Conservation (phyloP, 2,797 vertebrate species). For the Siniperca undulata region DNA sequence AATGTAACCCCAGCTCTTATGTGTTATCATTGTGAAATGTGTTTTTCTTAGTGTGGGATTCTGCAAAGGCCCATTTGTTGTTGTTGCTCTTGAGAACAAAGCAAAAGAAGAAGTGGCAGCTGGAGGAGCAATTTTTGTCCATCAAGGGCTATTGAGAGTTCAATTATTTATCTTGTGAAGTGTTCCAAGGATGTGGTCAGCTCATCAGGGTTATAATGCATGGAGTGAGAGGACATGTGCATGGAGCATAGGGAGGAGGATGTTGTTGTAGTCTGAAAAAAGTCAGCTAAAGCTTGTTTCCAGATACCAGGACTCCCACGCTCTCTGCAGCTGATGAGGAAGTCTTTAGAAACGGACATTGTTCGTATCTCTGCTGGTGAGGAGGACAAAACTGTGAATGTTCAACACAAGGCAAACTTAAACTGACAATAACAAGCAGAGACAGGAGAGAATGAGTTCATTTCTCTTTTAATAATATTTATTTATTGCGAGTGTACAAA, state of each 20-base stretch:
- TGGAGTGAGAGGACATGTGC: constrained; percentile 78
- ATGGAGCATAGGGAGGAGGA: constrained; percentile 76
- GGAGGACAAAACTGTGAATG: constrained; percentile 62
- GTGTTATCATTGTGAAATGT: constrained; percentile 84
- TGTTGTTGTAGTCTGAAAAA: constrained; percentile 78
- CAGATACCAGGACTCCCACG: constrained; percentile 85
- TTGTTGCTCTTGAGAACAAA: constrained; percentile 86
- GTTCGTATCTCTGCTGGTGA: constrained; percentile 73
- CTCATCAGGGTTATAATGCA: constrained; percentile 83
- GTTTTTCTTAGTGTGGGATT: constrained; percentile 81
- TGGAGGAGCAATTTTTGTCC: constrained; percentile 86
- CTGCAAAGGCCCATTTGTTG: constrained; percentile 83
- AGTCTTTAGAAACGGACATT: constrained; percentile 79
- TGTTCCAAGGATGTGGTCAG: constrained; percentile 86
- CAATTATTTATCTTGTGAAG: constrained; percentile 87
- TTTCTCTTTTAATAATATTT: constrained; percentile 43
- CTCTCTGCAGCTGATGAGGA: constrained; percentile 78
- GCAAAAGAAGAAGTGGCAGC: constrained; percentile 84
- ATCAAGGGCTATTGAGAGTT: constrained; percentile 85
- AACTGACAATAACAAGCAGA: constrained; percentile 35
- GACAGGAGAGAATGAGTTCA: constrained; percentile 28
- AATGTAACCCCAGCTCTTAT: constrained; percentile 83
- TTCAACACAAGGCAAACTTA: constrained; percentile 53
- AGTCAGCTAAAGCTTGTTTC: constrained; percentile 83
- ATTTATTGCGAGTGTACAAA: constrained; percentile 36